Conservation (phyloP, 2,797 vertebrate species). For the Sorex maritimensis region DNA sequence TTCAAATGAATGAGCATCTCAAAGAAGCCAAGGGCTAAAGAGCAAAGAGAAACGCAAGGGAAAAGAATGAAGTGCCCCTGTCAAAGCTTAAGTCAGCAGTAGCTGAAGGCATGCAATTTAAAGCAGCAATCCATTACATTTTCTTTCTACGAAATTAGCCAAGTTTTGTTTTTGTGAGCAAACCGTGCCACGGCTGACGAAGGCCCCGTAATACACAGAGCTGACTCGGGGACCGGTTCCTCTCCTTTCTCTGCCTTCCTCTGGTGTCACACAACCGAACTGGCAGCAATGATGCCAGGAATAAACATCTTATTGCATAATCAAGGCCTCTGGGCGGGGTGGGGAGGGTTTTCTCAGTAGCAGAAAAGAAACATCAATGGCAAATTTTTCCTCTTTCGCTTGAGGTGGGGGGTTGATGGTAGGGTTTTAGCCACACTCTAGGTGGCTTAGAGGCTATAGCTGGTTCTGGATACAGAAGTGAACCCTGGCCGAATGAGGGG, state of each 20-base stretch:
- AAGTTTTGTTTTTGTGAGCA: slow-evolving; percentile 25
- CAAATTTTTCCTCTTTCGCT: neutral
- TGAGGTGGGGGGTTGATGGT: too few relatives aligned
- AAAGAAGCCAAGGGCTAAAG: neutral
- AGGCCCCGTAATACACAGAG: neutral
- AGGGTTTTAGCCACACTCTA: too few relatives aligned
- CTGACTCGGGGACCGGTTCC: neutral
- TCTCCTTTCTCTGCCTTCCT: neutral
- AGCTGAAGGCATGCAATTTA: neutral
- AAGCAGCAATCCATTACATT: neutral
- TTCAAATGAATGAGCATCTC: neutral
- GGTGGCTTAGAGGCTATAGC: too few relatives aligned
- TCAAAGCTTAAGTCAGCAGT: neutral
- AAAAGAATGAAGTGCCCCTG: neutral
- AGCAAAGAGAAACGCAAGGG: neutral
- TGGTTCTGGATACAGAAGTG: too few relatives aligned
- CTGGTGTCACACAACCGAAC: neutral
- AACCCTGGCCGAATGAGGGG: too few relatives aligned
- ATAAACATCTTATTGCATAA: neutral
- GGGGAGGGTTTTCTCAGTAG: neutral
- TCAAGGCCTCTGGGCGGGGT: too few relatives aligned
- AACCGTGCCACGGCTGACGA: neutral
- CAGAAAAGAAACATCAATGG: neutral
- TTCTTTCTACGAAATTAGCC: slow-evolving; percentile 18
- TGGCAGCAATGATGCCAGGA: neutral